These are phyloP conservation scores for Tolmerus cingulatus DNA, from an alignment of 2,888 invertebrate genomes.

Conservation along the genomic window DNA sequence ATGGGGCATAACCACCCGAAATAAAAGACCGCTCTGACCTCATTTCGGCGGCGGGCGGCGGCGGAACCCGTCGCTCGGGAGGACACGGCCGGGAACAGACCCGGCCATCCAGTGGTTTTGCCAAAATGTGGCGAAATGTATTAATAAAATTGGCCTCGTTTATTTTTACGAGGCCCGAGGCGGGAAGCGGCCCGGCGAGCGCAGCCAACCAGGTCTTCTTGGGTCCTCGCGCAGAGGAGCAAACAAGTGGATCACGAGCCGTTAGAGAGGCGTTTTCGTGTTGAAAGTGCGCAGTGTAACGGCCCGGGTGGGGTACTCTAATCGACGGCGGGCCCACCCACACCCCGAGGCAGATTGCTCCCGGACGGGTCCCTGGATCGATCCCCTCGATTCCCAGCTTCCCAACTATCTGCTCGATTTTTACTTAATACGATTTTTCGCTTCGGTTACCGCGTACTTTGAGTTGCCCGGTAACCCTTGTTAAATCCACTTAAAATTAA, in stretches of 20 bases:
- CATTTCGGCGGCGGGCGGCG: background rate
- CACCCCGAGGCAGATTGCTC: background rate
- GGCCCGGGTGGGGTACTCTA: background rate
- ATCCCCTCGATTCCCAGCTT: background rate
- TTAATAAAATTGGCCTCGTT: conserved; percentile 16
- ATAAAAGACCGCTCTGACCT: background rate
- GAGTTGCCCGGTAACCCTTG: background rate
- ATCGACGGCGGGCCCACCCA: background rate
- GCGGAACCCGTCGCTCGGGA: background rate
- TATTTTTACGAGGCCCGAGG: conserved; percentile 21
- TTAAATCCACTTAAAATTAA: background rate
- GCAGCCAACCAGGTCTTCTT: background rate
- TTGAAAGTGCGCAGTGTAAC: background rate
- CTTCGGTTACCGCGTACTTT: background rate
- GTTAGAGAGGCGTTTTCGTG: background rate
- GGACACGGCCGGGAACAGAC: background rate
- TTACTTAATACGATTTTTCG: background rate
- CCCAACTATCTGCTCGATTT: background rate
- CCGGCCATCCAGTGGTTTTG: background rate
- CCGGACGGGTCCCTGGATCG: background rate
- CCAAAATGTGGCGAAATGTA: conserved; percentile 2
- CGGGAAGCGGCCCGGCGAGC: background rate
- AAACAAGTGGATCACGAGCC: conserved; percentile 14
- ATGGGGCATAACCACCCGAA: background rate
- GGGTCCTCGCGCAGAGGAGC: background rate